phyloP scores from a whole-genome alignment of 37 sponge, comb jelly and placozoan genomes.

The Beroe ovata region DNA sequence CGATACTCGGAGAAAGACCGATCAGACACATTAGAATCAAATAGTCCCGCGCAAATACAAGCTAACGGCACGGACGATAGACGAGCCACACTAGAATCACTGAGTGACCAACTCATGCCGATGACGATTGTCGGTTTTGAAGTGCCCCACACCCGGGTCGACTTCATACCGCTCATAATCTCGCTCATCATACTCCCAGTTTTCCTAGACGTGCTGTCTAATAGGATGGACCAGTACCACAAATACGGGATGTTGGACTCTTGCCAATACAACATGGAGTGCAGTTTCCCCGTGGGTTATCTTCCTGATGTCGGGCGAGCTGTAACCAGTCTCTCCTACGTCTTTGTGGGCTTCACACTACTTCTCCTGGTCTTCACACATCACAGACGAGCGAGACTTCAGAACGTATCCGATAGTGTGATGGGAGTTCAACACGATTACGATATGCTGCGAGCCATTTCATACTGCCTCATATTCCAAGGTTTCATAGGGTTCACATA shows the following conservation, averaged over 20 bases:
- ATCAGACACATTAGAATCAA: background rate
- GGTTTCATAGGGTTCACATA: constrained; percentile 36
- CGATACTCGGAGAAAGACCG: background rate
- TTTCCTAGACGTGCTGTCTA: constrained; percentile 45
- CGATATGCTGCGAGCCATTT: constrained; percentile 37
- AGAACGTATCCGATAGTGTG: background rate
- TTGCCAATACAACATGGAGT: constrained; percentile 44
- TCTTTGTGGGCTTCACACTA: constrained; percentile 22
- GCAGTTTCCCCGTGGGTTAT: constrained; percentile 26
- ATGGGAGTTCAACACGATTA: constrained; percentile 34
- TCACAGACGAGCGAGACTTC: background rate
- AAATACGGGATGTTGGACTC: constrained; percentile 32
- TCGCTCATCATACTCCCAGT: constrained; percentile 38
- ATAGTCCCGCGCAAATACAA: background rate
- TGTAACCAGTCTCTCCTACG: constrained; percentile 28
- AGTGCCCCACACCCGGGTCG: constrained; percentile 50
- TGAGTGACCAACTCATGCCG: background rate
- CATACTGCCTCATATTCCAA: constrained; percentile 30
- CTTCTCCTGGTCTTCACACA: constrained; percentile 44
- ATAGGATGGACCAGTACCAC: constrained; percentile 24
- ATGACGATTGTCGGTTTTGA: background rate
- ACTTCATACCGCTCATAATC: constrained; percentile 33
- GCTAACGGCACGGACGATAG: background rate
- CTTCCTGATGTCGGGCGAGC: constrained; percentile 40
- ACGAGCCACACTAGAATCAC: background rate